A percentile compares a stretch with the other conserved stretches of the same genome.
phyloP scores from a whole-genome alignment of 2,797 vertebrate species.

The Lithobates pipiens region DNA sequence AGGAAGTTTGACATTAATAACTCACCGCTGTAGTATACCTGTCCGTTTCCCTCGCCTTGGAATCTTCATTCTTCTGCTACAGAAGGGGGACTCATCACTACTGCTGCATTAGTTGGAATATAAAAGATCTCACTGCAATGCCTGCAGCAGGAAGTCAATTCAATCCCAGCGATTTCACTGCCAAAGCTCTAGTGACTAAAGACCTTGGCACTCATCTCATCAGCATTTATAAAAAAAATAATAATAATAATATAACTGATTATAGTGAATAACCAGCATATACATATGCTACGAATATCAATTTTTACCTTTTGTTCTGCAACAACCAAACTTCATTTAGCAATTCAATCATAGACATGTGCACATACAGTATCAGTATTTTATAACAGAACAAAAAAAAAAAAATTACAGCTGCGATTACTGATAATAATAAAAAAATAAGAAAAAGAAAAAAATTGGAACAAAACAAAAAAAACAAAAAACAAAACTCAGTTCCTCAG shows the following conservation, averaged over 20 bases:
- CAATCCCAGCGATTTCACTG: neutral
- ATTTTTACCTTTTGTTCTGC: neutral
- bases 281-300: neutral
- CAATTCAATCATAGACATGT: neutral
- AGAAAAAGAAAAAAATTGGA: neutral
- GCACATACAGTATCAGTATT: neutral
- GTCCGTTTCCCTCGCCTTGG: too few species aligned
- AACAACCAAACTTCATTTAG: neutral
- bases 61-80: too few species aligned
- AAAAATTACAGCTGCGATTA: neutral
- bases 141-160: neutral
- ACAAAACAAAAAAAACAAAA: too few species aligned
- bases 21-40: too few species aligned
- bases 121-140: neutral
- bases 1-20: too few species aligned
- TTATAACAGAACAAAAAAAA: neutral
- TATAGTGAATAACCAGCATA: neutral
- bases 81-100: too few species aligned
- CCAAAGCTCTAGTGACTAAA: too few species aligned
- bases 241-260: too few species aligned
- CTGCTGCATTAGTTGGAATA: too few species aligned
- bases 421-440: neutral
- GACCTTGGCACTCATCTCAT: too few species aligned
- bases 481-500: neutral
- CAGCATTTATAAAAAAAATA: too few species aligned